Evolutionary conservation across 2,888 invertebrate genomes (phyloP).

Genomic region (Dryomyza anilis): DNA sequence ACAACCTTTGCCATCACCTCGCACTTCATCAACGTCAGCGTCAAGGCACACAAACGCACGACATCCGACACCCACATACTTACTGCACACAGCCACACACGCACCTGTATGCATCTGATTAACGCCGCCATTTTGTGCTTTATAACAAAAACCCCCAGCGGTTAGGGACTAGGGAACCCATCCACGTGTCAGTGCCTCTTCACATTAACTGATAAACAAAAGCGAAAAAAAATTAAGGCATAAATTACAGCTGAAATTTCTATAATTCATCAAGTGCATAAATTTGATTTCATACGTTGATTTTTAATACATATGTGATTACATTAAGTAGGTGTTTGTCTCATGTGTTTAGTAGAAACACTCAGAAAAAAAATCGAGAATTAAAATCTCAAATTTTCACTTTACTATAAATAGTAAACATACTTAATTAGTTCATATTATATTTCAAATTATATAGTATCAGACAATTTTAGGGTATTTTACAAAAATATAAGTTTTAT

Average conservation of each 20-base stretch:
- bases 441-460: no score
- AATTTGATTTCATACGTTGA: constrained; percentile 8
- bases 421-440: no score
- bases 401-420: no score
- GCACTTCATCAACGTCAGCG: no score
- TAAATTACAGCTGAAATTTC: not conserved
- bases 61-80: not conserved
- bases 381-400: no score
- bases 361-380: no score
- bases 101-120: not conserved
- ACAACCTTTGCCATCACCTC: not conserved
- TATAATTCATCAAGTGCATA: constrained; percentile 7
- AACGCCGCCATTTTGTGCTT: constrained; percentile 2
- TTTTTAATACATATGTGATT: constrained; percentile 11
- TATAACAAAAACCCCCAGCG: no score
- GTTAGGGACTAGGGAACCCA: no score
- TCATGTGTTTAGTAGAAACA: no score
- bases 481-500: no score
- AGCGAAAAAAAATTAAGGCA: not conserved
- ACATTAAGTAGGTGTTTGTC: not conserved
- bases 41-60: no score
- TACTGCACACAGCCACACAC: not conserved
- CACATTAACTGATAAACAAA: not conserved
- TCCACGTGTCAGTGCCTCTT: not conserved
- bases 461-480: no score